These are phyloP conservation scores for Drosophila kokeensis DNA, from an alignment of 2,888 invertebrate species.

Conservation along the genomic window DNA sequence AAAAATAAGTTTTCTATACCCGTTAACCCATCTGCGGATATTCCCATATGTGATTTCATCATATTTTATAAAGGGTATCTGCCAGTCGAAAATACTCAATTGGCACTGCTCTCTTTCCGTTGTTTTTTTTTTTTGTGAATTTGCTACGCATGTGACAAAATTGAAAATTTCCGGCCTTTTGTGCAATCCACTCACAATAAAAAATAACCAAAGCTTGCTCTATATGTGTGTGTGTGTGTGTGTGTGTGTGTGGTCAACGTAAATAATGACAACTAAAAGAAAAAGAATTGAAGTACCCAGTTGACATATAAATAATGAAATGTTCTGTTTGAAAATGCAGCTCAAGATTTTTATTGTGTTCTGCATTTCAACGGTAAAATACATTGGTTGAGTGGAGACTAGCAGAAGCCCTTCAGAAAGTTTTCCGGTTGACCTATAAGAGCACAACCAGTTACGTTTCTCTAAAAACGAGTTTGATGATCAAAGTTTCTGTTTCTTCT, in stretches of 20 bases:
- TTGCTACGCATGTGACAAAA: conserved; percentile 52
- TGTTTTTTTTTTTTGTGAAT: conserved; percentile 6
- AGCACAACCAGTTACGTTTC: neutral
- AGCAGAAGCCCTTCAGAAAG: neutral
- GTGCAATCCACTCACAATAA: conserved; percentile 27
- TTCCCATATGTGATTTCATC: neutral
- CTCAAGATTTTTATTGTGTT: neutral
- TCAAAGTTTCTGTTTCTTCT: neutral
- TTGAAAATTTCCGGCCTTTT: conserved; percentile 76
- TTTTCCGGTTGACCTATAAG: neutral
- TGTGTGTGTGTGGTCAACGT: conserved; percentile 55
- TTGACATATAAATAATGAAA: neutral
- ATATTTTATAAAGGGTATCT: neutral
- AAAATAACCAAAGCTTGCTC: neutral
- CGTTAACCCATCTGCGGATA: neutral
- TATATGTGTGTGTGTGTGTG: conserved; percentile 2
- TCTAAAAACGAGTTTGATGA: neutral
- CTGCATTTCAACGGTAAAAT: neutral
- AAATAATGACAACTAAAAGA: conserved; percentile 24
- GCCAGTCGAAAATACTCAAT: neutral
- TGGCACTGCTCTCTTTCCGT: neutral
- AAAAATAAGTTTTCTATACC: neutral
- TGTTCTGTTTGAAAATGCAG: neutral
- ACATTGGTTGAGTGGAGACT: neutral
- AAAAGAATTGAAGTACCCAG: conserved; percentile 13